Evolutionary conservation across 2,888 invertebrate species (phyloP), one percentile per base, ranked within the genome.

Genomic region (Pachymerium ferrugineum): DNA sequence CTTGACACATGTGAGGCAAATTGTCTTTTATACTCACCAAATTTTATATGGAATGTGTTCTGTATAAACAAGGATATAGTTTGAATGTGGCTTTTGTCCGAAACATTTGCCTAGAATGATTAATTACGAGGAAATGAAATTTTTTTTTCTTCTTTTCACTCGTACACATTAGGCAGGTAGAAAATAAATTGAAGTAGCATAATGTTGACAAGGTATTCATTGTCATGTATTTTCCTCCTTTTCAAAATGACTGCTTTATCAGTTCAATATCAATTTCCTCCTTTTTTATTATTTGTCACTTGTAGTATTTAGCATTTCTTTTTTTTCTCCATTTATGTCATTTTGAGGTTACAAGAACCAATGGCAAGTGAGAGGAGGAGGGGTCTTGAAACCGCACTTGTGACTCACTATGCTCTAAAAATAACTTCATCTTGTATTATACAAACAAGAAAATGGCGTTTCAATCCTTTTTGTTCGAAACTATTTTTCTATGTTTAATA

Each of bases 111-210:
- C 54, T 25, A 6, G 5, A 22, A 28, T 54, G 54, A 54, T 54
- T 54, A 54, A 54, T 54, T 54, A 54, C 22, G 8, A 54, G 54
- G 54, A 54, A 47, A 54, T 25, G 10, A 25, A n/a, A n/a, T n/a
- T n/a, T n/a, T n/a, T n/a, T 16, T 47, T 47, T 54, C 28, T 25
- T 54, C 54, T 54, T 54, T 54, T 54, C 54, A 54, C 22, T 22
- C 1, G 12, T 22, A 47, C 22, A 47, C 47, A 47, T 47, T 47
- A 19, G 54, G 22, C 54, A 25, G 54, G 54, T 54, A 54, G 1
- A 54, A 54, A 54, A 54, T 54, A 54, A 54, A 54, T 54, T 54
- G 54, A 54, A 54, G 54, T 54, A 54, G 54, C 54, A 54, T 25
- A 22, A 25, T 54, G 25, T 54, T 54, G 54, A 54, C 54, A 54